Percentiles rank a stretch among this genome's conserved stretches.
Evolutionary conservation across 2,888 invertebrate species (phyloP).

Genomic region (Cerastis leucographa): DNA sequence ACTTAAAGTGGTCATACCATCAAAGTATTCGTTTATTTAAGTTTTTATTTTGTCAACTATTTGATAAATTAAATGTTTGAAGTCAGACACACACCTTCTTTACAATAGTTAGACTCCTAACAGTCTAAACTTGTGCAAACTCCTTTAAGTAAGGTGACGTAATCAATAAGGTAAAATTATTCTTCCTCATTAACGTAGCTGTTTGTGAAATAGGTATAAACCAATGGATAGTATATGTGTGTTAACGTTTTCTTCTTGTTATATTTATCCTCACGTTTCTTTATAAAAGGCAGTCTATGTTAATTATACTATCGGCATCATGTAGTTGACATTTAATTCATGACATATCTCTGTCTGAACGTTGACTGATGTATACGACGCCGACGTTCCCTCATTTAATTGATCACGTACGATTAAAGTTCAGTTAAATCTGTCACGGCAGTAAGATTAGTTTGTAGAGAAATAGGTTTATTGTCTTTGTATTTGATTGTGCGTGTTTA

Average conservation of each 20-base stretch:
- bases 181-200: neutral
- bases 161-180: neutral
- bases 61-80: neutral
- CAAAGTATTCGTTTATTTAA: too few species aligned
- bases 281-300: conserved; percentile 11
- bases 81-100: neutral
- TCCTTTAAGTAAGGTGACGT: neutral
- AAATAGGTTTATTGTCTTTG: conserved; percentile 42
- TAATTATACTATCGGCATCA: conserved; percentile 10
- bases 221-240: neutral
- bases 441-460: conserved; percentile 71
- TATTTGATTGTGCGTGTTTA: neutral
- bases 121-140: neutral
- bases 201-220: neutral
- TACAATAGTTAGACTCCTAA: too few species aligned
- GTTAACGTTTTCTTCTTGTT: neutral
- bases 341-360: conserved; percentile 41
- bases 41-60: neutral
- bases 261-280: neutral
- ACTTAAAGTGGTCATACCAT: too few species aligned
- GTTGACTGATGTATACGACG: conserved; percentile 41
- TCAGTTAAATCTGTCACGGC: conserved; percentile 67
- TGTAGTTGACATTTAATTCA: conserved; percentile 30
- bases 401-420: conserved; percentile 76
- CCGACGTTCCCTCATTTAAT: conserved; percentile 65